Evolutionary conservation across 2,113 vertebrate genomes (phyloP), one percentile per base, ranked within the genome.

Genomic region (Otolemur garnettii): DNA sequence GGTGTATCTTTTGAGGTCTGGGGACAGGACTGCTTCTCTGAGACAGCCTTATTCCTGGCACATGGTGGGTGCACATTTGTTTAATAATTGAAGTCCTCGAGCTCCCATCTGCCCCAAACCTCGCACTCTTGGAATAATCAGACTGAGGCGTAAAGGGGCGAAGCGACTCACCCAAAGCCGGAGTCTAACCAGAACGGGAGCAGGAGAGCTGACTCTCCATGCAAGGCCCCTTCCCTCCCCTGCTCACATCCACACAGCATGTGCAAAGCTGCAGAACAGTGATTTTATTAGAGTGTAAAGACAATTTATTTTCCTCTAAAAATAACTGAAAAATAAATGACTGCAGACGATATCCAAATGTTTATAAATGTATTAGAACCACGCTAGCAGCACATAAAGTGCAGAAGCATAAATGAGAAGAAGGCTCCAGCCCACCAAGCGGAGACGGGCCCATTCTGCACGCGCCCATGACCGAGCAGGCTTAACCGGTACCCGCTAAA

Each of bases 311-410:
- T 90, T 50, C 55, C 87, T 85, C 77, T 75, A 83, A 95, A 95
- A 94, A 92, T 92, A 96, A 92, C 84, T 33, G 64, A 96, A 95
- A 93, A 95, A 75, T 95, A 77, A 96, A 85, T 95, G 90, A 72
- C 77, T 15, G 3, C 19, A 87, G 79, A 89, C 87, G 71, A 85
- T 79, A 83, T 26, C 42, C 81, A 85, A 72, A 92, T 84, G 75
- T 92, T 94, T 93, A 80, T 83, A 80, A 83, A 86, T 79, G 74
- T 86, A 93, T 83, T 75, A 50, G 89, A 96, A 72, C 30, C 55
- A n/a, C 17, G 2, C 42, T 45, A 38, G 77, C 90, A 42, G 92
- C 68, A 89, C n/a, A 59, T 24, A 21, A 74, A 87, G 64, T 8
- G 11, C 87, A 81, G 90, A 69, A 28, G 66, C 28, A 0, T 7